Evolutionary conservation across 2,113 vertebrate species (phyloP), one percentile per base, ranked within the genome.

Genomic region (Morphnarchus princeps): DNA sequence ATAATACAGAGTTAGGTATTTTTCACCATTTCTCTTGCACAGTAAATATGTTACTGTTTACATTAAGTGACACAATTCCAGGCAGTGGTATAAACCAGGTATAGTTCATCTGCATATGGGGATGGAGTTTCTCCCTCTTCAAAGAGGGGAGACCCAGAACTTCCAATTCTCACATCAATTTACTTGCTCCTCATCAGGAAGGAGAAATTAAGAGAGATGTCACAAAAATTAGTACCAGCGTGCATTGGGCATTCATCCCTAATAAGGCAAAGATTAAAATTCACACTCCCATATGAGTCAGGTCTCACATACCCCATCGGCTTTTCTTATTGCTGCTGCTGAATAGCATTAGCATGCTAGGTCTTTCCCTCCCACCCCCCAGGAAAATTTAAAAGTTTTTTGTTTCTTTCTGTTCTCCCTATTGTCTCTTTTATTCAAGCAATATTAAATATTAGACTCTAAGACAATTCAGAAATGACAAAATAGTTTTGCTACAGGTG

Each of bases 211-310:
- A 73, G 42, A 76, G 66, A 90, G 54, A 8, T 28, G 14, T 42
- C 77, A 57, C 59, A 40, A 50, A 45, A 34, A 25, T 70, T 13
- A 78, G 24, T 55, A 11, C 65, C 16, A 7, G 7, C 0, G 0
- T 84, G 28, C 36, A 6, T 13, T 90, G 52, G 40, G 16, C n/a
- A 10, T 66, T 76, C 24, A 38, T 58, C 61, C 55, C 42, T 78
- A 8, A 54, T 17, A 22, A 45, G 32, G 5, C 42, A 63, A 14
- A 62, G 78, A 76, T 74, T 42, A 58, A 74, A 84, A 91, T 82
- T 40, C 26, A 13, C 0, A 0, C 36, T 85, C n/a, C 25, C 0
- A 0, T 4, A 2, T 6, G 11, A 62, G 13, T 45, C 42, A 43
- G 36, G 69, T 76, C 90, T 84, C 26, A 0, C 19, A 1, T 18